Conservation (phyloP, 1,140 invertebrate species). For the Ericerus pela region DNA sequence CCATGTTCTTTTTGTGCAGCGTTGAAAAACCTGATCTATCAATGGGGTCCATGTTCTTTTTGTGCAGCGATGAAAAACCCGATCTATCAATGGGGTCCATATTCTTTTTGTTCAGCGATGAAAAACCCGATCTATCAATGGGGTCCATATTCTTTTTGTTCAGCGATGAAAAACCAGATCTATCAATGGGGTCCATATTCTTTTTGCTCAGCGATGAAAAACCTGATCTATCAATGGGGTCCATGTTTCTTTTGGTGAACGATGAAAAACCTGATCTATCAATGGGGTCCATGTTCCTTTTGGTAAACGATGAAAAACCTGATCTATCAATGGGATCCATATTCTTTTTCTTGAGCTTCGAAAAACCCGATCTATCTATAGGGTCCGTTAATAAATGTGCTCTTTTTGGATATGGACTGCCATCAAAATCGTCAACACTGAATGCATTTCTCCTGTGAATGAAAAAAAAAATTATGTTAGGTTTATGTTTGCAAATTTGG, state of each 20-base stretch:
- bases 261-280: neutral
- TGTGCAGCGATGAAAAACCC: conserved; percentile 28
- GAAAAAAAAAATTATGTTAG: no score
- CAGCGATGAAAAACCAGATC: neutral
- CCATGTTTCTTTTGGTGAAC: neutral
- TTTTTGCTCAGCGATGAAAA: neutral
- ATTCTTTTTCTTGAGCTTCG: conserved; percentile 36
- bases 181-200: neutral
- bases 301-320: conserved; percentile 37
- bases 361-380: conserved; percentile 16
- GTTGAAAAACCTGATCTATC: conserved; percentile 33
- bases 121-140: neutral
- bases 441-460: no score
- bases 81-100: conserved; percentile 44
- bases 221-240: neutral
- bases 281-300: neutral
- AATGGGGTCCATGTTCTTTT: conserved; percentile 44
- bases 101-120: conserved; percentile 25
- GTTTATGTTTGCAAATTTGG: no score
- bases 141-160: neutral
- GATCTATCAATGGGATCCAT: conserved; percentile 44
- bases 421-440: no score
- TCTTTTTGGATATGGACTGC: no score
- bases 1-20: conserved; percentile 39
- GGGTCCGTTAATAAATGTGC: no score